A percentile compares a stretch with the other conserved stretches of the same genome.
Evolutionary conservation across 2,113 vertebrate species (phyloP).

Genomic region (Thomomys bottae): DNA sequence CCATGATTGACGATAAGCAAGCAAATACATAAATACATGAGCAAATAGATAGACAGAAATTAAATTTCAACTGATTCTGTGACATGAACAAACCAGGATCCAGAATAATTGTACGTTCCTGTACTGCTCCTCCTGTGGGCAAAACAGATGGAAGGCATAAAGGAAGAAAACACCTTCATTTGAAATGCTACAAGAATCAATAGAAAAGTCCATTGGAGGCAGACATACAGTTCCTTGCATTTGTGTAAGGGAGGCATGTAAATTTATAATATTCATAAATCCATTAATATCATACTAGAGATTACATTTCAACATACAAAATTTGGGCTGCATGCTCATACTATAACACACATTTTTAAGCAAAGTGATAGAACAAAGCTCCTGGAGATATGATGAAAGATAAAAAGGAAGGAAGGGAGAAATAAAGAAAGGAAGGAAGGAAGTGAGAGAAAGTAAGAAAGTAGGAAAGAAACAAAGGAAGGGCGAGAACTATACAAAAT

Average conservation of each 20-base stretch:
- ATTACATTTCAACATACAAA: not conserved
- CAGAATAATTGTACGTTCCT: not conserved
- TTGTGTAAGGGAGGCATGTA: too few relatives aligned
- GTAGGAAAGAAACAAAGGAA: not conserved
- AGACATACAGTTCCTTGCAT: not conserved
- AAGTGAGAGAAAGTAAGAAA: too few relatives aligned
- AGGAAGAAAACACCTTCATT: not conserved
- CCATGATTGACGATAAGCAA: too few relatives aligned
- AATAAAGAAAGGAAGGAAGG: too few relatives aligned
- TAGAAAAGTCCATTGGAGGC: not conserved
- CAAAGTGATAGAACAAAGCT: too few relatives aligned
- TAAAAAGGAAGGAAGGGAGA: too few relatives aligned
- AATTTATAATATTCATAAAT: not conserved
- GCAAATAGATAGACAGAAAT: too few relatives aligned
- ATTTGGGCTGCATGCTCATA: not conserved
- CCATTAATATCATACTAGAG: not conserved
- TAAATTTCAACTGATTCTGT: not conserved
- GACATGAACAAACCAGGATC: not conserved
- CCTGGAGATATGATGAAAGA: too few relatives aligned
- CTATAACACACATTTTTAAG: too few relatives aligned
- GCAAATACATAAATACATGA: too few relatives aligned
- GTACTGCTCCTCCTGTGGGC: not conserved
- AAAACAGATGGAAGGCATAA: not conserved
- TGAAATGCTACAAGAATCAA: not conserved
- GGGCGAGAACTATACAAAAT: too few relatives aligned